phyloP scores from a whole-genome alignment of 37 sponge, comb jelly and placozoan species.

The Beroe forskalii region DNA sequence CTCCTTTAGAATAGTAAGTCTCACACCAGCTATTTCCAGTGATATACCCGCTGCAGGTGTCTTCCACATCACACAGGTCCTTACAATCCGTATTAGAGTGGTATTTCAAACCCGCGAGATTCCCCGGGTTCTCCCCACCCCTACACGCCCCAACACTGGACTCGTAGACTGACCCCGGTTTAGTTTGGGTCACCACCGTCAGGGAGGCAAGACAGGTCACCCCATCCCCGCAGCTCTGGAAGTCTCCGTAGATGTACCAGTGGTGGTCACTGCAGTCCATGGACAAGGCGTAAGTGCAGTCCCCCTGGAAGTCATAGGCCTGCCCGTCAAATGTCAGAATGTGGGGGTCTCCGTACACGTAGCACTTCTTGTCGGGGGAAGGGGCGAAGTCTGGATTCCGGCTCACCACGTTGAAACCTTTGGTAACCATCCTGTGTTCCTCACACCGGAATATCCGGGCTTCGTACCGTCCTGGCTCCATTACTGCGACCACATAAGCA shows the following conservation, averaged over 20 bases:
- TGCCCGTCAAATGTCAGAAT: constrained; percentile 25
- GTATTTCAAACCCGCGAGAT: not conserved
- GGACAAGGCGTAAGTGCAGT: not conserved
- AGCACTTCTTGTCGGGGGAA: not conserved
- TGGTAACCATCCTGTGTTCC: not conserved
- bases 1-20: not conserved
- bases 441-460: not conserved
- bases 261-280: not conserved
- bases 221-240: not conserved
- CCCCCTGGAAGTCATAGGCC: not conserved
- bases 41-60: not conserved
- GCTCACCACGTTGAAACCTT: not conserved
- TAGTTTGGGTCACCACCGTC: not conserved
- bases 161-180: no score
- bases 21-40: not conserved
- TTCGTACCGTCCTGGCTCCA: not conserved
- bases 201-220: not conserved
- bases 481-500: no score
- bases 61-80: not conserved
- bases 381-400: not conserved
- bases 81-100: not conserved
- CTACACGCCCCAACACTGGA: not conserved
- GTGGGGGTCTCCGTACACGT: constrained; percentile 8
- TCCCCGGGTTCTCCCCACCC: not conserved
- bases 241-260: constrained; percentile 25